A percentile compares a stretch with the other conserved stretches of the same genome.
phyloP scores from a whole-genome alignment of 2,797 vertebrate genomes.

The Glyptemys insculpta region DNA sequence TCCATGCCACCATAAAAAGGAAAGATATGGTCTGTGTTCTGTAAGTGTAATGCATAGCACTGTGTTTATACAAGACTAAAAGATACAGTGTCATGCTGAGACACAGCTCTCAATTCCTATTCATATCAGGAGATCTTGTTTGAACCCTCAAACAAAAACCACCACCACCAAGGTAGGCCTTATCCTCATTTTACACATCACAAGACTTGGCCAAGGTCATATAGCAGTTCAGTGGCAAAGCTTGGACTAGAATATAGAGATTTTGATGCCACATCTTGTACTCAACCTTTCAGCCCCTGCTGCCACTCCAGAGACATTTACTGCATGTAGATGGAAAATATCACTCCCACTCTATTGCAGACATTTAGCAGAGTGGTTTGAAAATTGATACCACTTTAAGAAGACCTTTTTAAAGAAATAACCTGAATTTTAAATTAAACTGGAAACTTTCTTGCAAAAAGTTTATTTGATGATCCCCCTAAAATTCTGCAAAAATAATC shows the following conservation, averaged over 20 bases:
- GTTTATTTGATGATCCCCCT: neutral
- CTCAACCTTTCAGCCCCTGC: neutral
- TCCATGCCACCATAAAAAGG: neutral
- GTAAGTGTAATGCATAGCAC: rapidly evolving
- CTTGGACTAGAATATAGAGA: too few relatives aligned
- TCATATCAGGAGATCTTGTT: neutral
- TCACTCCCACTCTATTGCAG: neutral
- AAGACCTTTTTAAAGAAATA: too few relatives aligned
- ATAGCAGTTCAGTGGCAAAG: neutral
- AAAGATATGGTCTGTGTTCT: neutral
- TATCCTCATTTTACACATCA: neutral
- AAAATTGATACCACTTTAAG: neutral
- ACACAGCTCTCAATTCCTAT: neutral
- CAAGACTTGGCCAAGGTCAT: neutral
- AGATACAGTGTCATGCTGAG: neutral
- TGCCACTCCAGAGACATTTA: neutral
- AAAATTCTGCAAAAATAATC: neutral
- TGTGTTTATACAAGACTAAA: neutral
- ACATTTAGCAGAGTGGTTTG: neutral
- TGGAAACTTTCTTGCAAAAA: too few relatives aligned
- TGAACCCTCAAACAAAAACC: neutral
- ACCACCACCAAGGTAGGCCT: neutral
- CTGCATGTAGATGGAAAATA: neutral
- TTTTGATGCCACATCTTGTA: neutral
- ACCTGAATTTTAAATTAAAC: too few relatives aligned